Evolutionary conservation across 2,113 vertebrate genomes (phyloP).

Genomic region (Laticauda colubrina): DNA sequence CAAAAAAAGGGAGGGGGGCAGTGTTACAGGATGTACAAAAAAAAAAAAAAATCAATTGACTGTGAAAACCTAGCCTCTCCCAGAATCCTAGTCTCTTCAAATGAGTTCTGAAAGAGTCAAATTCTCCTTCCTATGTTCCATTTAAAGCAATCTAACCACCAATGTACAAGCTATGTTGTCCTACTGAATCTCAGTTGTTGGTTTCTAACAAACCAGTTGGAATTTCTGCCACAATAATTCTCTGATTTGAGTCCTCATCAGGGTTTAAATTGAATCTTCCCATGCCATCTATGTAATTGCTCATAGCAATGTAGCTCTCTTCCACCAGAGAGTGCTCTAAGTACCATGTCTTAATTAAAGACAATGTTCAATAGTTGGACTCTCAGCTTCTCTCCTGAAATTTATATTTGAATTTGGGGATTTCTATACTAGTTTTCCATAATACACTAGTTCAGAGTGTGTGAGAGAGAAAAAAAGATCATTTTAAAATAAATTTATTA

Average conservation of each 20-base stretch:
- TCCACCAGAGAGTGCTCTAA: constrained; percentile 46
- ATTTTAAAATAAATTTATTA: neutral
- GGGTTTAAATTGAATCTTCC: neutral
- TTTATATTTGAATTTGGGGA: neutral
- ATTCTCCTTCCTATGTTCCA: neutral
- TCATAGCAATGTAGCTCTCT: neutral
- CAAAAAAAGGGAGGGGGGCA: accelerated
- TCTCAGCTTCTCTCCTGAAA: neutral
- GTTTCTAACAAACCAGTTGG: neutral
- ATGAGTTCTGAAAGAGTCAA: neutral
- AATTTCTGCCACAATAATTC: neutral
- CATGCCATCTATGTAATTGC: neutral
- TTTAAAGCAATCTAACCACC: neutral
- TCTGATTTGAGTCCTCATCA: neutral
- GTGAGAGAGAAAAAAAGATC: too few relatives aligned
- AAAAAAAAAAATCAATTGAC: too few relatives aligned
- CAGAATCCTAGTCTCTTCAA: neutral
- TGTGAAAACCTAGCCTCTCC: neutral
- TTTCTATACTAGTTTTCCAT: neutral
- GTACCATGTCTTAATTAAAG: accelerated
- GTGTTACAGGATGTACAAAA: neutral
- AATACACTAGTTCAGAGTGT: neutral
- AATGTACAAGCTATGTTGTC: neutral
- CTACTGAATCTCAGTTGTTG: neutral
- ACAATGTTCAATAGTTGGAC: neutral